Evolutionary conservation across 2,797 vertebrate genomes (phyloP).

Genomic region (Cossypha polioptera): DNA sequence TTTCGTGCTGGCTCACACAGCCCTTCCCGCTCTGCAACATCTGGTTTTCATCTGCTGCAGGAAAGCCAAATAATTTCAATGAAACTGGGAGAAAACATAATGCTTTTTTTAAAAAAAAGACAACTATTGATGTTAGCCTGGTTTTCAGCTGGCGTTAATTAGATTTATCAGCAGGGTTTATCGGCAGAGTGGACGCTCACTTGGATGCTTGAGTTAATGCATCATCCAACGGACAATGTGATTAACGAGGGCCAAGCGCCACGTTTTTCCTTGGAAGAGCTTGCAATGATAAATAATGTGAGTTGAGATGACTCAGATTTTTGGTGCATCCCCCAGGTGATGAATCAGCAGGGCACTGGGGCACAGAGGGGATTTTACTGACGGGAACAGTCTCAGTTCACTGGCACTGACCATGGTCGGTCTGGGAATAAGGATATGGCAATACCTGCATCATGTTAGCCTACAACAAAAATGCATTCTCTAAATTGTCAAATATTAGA

Average conservation of each 20-base stretch:
- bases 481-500: not conserved
- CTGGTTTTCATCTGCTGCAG: slow-evolving; percentile 52
- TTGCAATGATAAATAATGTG: not conserved
- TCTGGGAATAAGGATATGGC: rapidly evolving
- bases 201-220: not conserved
- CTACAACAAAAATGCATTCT: not conserved
- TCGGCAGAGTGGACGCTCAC: not conserved
- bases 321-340: not conserved
- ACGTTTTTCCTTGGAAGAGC: not conserved
- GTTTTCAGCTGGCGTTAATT: not conserved
- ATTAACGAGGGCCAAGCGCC: rapidly evolving
- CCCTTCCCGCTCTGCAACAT: slow-evolving; percentile 5
- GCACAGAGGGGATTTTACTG: rapidly evolving
- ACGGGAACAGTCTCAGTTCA: rapidly evolving
- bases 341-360: not conserved
- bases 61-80: slow-evolving; percentile 29
- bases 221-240: rapidly evolving
- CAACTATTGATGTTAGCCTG: not conserved
- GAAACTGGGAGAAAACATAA: not conserved
- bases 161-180: not conserved
- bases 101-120: not conserved
- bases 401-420: rapidly evolving
- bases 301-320: not conserved
- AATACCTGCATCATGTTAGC: rapidly evolving
- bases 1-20: not conserved